These are phyloP conservation scores for Syngnathus floridae DNA, from an alignment of 2,113 vertebrate genomes.

Conservation along the genomic window DNA sequence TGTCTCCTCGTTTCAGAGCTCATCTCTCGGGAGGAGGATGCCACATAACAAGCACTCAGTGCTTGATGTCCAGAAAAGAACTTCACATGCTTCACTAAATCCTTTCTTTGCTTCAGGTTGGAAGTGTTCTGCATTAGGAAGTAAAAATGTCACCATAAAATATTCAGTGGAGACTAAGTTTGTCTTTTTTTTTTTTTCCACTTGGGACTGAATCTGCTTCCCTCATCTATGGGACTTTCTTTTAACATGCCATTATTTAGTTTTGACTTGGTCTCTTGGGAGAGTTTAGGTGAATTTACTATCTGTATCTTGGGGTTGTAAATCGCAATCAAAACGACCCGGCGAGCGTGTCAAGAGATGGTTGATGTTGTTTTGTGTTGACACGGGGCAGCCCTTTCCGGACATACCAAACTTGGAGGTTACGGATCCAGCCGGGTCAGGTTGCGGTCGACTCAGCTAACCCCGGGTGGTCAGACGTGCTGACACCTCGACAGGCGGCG, in stretches of 20 bases:
- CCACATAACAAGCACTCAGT: constrained; percentile 47
- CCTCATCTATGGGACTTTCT: constrained; percentile 37
- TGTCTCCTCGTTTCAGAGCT: constrained; percentile 42
- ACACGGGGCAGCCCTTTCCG: constrained; percentile 31
- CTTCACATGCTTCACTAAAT: constrained; percentile 43
- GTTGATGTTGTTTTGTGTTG: constrained; percentile 44
- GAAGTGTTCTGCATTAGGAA: constrained; percentile 56
- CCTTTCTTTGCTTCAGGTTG: constrained; percentile 40
- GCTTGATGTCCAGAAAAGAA: constrained; percentile 33
- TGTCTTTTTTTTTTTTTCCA: constrained; percentile 32
- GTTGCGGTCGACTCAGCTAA: constrained; percentile 34
- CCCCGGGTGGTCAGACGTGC: constrained; percentile 42
- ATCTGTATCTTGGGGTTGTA: constrained; percentile 34
- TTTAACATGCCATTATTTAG: constrained; percentile 31
- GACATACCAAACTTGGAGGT: constrained; percentile 31
- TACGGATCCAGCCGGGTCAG: constrained; percentile 29
- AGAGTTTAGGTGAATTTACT: constrained; percentile 33
- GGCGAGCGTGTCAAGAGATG: constrained; percentile 17
- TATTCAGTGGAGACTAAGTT: constrained; percentile 56
- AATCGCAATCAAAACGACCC: constrained; percentile 39
- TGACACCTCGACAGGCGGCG: constrained; percentile 29
- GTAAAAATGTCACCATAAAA: constrained; percentile 63
- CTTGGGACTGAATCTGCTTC: constrained; percentile 25
- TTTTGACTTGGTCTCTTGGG: constrained; percentile 23
- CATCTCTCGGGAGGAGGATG: constrained; percentile 51